Base-by-base conservation (phyloP, 2,888 invertebrate genomes). In the Spicauda simplicius region DNA sequence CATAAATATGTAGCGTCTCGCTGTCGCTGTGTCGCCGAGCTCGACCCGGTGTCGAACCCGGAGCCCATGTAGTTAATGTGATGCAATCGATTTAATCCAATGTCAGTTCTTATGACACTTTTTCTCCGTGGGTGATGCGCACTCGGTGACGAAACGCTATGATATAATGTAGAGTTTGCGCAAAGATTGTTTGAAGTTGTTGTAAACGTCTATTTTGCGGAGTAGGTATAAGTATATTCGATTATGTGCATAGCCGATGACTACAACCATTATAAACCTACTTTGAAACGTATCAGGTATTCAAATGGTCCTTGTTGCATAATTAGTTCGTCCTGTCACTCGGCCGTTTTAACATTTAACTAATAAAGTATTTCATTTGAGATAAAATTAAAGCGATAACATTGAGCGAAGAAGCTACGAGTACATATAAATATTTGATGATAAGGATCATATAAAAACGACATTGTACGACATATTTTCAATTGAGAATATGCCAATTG, bases 81-180 rank as follows among this genome's bases (percentile, higher is more conserved):
- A 85, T 83, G 87, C 82, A 88, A 88, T 74, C 68, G 71, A 48
- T 2, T 81, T 80, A 79, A 84, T 81, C 81, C 87, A 86, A 86
- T 86, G 84, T 84, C 85, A 84, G 73, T 79, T 80, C 76, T 81
- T 81, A 73, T 74, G 70, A 74, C 74, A 73, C 70, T 70, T 73
- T 69, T 72, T 73, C 76, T 71, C 73, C 63, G 70, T 72, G 70
- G 69, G 72, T 69, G 77, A 75, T 76, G 77, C 70, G 62, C 72
- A 71, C 63, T 19, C 63, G 70, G 62, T 80, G 77, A 84, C 82
- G 86, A 86, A 83, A 85, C 73, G 70, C 75, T 79, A 67, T 73
- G 76, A 73, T 74, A 75, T 73, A 73, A 76, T 75, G 69, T 69
- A 64, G 62, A 70, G 78, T 83, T 85, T 84, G 78, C 82, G 83